Evolutionary conservation across 1,140 invertebrate species (phyloP).

Genomic region (Procambarus clarkii): DNA sequence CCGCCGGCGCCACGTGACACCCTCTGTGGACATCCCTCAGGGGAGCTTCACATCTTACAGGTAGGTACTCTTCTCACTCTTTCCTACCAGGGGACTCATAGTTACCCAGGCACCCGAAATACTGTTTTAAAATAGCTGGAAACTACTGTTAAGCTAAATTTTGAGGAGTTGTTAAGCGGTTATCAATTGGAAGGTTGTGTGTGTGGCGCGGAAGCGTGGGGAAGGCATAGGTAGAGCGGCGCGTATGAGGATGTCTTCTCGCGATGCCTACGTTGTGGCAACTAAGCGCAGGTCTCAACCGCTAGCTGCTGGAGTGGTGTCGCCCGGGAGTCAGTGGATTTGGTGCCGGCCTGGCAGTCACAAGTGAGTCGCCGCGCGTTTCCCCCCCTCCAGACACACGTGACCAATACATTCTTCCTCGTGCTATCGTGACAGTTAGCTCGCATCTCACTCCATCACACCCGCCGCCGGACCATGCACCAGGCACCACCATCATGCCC

Average conservation of each 20-base stretch:
- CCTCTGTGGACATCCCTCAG: background rate
- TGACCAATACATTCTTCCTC: conserved; percentile 1
- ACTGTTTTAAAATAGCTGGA: background rate
- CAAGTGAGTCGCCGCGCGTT: background rate
- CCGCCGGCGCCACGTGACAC: background rate
- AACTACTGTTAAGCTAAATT: background rate
- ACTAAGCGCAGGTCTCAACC: conserved; percentile 21
- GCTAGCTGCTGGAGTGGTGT: conserved; percentile 22
- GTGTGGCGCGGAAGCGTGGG: background rate
- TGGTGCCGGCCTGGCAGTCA: conserved; percentile 43
- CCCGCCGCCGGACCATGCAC: background rate
- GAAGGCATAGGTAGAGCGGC: background rate
- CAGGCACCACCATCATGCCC: conserved; percentile 24
- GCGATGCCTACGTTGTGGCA: conserved; percentile 33
- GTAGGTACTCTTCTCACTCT: background rate
- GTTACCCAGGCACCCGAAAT: background rate
- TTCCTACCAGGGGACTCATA: background rate
- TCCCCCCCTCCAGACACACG: background rate
- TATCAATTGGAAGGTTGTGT: background rate
- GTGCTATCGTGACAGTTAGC: background rate
- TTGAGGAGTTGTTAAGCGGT: background rate
- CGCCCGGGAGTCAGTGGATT: conserved; percentile 31
- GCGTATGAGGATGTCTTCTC: conserved; percentile 7
- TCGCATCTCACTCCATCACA: background rate
- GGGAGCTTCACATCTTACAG: background rate